Evolutionary conservation across 2,888 invertebrate genomes (phyloP), one percentile per base, ranked within the genome.

Genomic region (Norana najaformis): DNA sequence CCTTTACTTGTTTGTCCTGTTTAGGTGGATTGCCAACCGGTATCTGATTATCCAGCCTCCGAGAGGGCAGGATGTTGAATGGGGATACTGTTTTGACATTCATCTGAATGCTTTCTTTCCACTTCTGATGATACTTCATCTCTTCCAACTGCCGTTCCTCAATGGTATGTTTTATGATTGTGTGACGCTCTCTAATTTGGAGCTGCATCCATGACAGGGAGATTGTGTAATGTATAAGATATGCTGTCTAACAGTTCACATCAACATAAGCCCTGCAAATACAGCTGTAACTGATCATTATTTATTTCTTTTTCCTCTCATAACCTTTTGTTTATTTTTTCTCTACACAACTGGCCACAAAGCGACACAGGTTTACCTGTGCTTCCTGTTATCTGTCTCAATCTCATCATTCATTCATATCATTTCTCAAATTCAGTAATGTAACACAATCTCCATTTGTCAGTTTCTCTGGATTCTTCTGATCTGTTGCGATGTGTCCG

Each of bases 91-190:
- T 35, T 99, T 99, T 95, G 99, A 99, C 95, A 98, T 99, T 13
- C 99, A 99, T 95, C 96, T 99, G 93, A 99, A 99, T 95, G 99
- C 99, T 6, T 98, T 98, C 95, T 99, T 99, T 95, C 99, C 99
- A n/a, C 97, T 98, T 1, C 96, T 99, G 34, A 97, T 98, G 92
- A 96, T 99, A 93, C 96, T 99, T 90, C 99, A 99, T 95, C 97
- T 98, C 93, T 96, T 99, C 93, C 97, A 98, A 94, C 96, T 99
- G 90, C 96, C 98, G 93, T 96, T 99, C 92, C 92, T 95, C 34
- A 93, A 93, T 91, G 92, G 95, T 95, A 92, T 93, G 94, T 91
- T 18, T 38, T 69, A 20, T 83, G 4, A 89, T 2, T 85, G 14
- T 41, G 23, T 53, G 53, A 53, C 53, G 30, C 23, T 53, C 3